Evolutionary conservation across 2,797 vertebrate species (phyloP).

Genomic region (Thamnophis elegans): DNA sequence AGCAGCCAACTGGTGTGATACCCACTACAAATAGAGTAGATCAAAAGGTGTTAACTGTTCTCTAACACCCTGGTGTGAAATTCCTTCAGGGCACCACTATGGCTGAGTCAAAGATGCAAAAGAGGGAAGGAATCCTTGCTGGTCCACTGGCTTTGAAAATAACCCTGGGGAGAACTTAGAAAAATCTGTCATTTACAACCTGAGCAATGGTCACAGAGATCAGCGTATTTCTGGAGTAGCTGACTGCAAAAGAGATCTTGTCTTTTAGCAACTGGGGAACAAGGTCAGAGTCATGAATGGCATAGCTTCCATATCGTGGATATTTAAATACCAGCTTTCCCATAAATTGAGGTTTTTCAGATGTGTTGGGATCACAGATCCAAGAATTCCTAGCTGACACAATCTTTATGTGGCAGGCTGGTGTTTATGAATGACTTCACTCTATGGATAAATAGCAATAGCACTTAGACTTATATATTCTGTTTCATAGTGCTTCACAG

Average conservation of each 20-base stretch:
- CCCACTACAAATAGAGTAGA: slow-evolving; percentile 29
- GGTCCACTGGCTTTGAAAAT: slow-evolving; percentile 43
- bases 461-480: too few species aligned
- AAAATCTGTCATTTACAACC: neutral
- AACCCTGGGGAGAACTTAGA: slow-evolving; percentile 20
- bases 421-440: neutral
- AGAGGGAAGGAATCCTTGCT: slow-evolving; percentile 10
- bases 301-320: slow-evolving; percentile 48
- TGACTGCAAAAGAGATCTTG: slow-evolving; percentile 38
- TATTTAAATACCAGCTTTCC: neutral
- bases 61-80: slow-evolving; percentile 10
- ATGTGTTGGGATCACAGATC: neutral
- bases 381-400: neutral
- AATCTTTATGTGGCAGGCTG: neutral
- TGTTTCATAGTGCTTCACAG: too few species aligned
- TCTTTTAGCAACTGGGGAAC: slow-evolving; percentile 36
- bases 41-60: slow-evolving; percentile 34
- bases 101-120: neutral
- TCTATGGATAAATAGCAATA: neutral
- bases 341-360: neutral
- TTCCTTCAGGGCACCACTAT: neutral
- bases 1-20: slow-evolving; percentile 19
- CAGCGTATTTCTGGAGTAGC: slow-evolving; percentile 6
- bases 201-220: slow-evolving; percentile 2
- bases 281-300: slow-evolving; percentile 53